Percentiles rank a stretch among this genome's conserved stretches.
phyloP scores from a whole-genome alignment of 2,797 vertebrate genomes.

The Hydrocynus forskahlii region DNA sequence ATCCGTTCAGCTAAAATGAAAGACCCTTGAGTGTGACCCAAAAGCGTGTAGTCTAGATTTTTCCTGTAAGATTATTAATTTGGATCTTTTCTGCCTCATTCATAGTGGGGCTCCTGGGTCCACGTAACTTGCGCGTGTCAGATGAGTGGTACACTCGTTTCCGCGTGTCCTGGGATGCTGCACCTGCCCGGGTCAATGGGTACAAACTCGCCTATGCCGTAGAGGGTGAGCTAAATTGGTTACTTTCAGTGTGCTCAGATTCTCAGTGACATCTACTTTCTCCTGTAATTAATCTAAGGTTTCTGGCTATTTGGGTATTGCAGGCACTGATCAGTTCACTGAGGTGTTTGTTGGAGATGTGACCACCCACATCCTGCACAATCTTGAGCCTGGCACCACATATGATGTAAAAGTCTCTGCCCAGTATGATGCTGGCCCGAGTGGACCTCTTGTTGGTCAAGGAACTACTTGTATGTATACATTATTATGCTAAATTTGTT shows the following conservation, averaged over 20 bases:
- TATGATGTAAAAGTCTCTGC: constrained; percentile 93
- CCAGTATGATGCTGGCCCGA: constrained; percentile 90
- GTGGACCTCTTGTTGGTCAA: constrained; percentile 86
- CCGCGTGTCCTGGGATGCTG: constrained; percentile 94
- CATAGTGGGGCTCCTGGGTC: constrained; percentile 90
- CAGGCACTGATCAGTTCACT: constrained; percentile 83
- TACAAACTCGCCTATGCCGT: constrained; percentile 95
- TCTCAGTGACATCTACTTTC: neutral
- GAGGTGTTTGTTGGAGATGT: constrained; percentile 93
- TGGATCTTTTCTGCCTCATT: constrained; percentile 46
- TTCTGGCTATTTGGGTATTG: neutral
- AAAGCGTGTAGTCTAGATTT: no score
- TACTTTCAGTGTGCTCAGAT: neutral
- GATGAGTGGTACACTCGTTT: constrained; percentile 99
- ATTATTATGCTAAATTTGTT: neutral
- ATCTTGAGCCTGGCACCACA: constrained; percentile 91
- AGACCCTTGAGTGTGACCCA: no score
- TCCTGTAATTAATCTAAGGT: neutral
- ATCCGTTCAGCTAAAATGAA: no score
- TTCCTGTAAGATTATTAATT: constrained; percentile 32
- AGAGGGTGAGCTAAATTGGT: constrained; percentile 76
- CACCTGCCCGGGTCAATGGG: constrained; percentile 88
- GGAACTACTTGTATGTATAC: constrained; percentile 91
- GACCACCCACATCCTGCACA: constrained; percentile 87
- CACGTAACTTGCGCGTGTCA: constrained; percentile 93